These are phyloP conservation scores for Python bivittatus DNA, from an alignment of 2,113 vertebrate species.

Conservation along the genomic window DNA sequence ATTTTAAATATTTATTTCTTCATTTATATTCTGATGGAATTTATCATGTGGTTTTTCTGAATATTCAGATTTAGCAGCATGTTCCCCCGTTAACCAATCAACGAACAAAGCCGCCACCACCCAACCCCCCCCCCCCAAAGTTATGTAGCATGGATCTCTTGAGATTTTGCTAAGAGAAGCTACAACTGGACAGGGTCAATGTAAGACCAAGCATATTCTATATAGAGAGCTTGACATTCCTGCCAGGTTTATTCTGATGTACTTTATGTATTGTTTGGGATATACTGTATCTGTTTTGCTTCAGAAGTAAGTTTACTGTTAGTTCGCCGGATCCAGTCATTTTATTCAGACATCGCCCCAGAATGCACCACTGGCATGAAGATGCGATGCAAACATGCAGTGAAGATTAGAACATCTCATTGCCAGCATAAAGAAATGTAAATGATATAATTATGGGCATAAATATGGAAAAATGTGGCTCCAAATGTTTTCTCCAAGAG, in stretches of 20 bases:
- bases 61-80: neutral
- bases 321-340: neutral
- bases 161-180: neutral
- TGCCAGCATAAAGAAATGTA: conserved; percentile 2
- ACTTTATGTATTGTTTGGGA: neutral
- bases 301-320: neutral
- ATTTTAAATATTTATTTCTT: neutral
- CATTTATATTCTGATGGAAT: neutral
- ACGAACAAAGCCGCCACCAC: neutral
- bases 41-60: neutral
- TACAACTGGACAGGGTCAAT: neutral
- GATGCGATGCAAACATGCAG: neutral
- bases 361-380: neutral
- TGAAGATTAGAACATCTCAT: neutral
- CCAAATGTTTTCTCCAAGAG: neutral
- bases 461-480: conserved; percentile 7
- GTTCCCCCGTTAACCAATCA: neutral
- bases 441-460: conserved; percentile 23
- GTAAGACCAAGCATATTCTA: neutral
- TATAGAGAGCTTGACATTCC: neutral
- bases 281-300: neutral
- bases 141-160: neutral
- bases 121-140: neutral
- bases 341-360: neutral
- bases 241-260: neutral